Evolutionary conservation across 2,113 vertebrate genomes (phyloP), one percentile per base, ranked within the genome.

Genomic region (Dicaeum eximium): DNA sequence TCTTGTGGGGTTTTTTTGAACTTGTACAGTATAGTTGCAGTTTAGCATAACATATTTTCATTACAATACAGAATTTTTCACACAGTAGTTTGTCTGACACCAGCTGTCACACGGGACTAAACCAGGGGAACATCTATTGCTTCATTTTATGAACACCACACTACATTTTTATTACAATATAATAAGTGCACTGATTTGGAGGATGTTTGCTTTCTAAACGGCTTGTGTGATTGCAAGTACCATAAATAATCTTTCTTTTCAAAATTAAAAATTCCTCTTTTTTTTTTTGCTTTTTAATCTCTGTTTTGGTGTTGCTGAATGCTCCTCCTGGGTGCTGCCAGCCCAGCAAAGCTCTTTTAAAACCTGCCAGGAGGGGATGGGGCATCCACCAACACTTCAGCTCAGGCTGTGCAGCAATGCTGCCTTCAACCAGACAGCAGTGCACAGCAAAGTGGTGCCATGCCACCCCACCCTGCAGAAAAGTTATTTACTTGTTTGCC

Each of bases 401-500:
- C 54, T 22, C 10, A 93, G 30, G 21, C 86, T 31, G 4, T 22
- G 31, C 40, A 53, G 80, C 61, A 33, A 0, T 1, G 20, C 64
- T 62, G 60, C 80, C 47, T 74, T 60, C 35, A n/a, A 8, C 11
- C 27, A 37, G 47, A 42, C 0, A n/a, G n/a, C n/a, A n/a, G 0
- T 14, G 38, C 24, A 13, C 11, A 27, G 42, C 31, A 20, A 19
- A 38, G 30, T 25, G n/a, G 21, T 12, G 6, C 25, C 13, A 0
- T 7, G 45, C n/a, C 83, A 31, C 38, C 58, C 64, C 1, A 0
- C 28, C 47, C 35, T 47, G 61, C 37, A 67, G 77, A 38, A 48
- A 74, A 88, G 48, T 83, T 90, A 28, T 79, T 89, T 81, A 69
- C 51, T 80, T 70, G 35, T 73, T 90, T 96, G 91, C 81, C 90